Conservation (phyloP, 2,113 vertebrate genomes). For the Corythaeola cristata region DNA sequence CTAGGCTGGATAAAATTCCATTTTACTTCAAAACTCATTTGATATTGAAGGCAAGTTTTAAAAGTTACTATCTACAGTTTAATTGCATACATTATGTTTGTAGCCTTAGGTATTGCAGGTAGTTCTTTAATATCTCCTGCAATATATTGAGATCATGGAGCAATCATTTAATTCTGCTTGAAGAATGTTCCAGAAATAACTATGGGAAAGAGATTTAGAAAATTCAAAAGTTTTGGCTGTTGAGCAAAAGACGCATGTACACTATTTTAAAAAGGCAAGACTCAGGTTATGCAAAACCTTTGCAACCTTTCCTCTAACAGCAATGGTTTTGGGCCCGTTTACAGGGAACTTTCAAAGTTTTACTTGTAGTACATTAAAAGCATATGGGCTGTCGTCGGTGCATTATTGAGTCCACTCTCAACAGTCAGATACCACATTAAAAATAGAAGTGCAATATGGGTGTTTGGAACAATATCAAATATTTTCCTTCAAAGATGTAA, state of each 20-base stretch:
- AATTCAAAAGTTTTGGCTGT: neutral
- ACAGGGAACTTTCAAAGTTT: neutral
- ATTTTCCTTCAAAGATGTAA: neutral
- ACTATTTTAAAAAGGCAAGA: neutral
- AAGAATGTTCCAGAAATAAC: neutral
- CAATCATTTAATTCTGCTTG: neutral
- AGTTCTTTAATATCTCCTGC: conserved; percentile 32
- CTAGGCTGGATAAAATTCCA: neutral
- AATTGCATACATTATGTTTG: conserved; percentile 38
- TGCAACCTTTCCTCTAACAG: neutral
- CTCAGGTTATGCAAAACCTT: neutral
- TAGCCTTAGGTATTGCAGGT: conserved; percentile 38
- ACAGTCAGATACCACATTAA: neutral
- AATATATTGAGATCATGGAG: neutral
- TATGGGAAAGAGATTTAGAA: neutral
- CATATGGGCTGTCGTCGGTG: neutral
- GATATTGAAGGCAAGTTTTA: conserved; percentile 30
- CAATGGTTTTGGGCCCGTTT: neutral
- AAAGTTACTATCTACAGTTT: conserved; percentile 51
- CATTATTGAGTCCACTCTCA: neutral
- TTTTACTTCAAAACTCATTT: conserved; percentile 27
- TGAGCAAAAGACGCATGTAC: neutral
- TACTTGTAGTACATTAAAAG: neutral
- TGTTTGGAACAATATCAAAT: neutral
- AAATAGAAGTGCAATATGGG: neutral